These are phyloP conservation scores for Ptycholaimellus sp. DNA, from an alignment of 2,888 invertebrate species.

Conservation along the genomic window DNA sequence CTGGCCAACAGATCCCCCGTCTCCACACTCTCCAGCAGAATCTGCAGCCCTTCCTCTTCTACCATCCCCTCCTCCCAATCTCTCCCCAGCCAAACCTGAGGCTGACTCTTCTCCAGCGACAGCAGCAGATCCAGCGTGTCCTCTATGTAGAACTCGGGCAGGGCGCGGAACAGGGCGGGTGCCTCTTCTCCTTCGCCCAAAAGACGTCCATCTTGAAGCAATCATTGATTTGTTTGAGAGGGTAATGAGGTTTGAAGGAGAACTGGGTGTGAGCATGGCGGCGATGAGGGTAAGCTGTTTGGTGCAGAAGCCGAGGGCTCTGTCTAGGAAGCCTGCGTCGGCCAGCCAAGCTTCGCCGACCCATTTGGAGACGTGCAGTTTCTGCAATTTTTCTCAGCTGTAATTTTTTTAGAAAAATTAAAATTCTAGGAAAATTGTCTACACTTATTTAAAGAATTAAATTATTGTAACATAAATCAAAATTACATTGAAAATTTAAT, in stretches of 20 bases:
- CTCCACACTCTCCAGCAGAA: conserved; percentile 29
- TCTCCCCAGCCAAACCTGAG: background rate
- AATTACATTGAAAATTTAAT: too few relatives aligned
- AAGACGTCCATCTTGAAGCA: conserved; percentile 5
- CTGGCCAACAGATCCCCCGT: conserved; percentile 62
- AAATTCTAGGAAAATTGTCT: too few relatives aligned
- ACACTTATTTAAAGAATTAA: too few relatives aligned
- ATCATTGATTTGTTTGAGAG: background rate
- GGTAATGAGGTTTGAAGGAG: conserved; percentile 10
- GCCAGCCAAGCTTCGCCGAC: conserved; percentile 67
- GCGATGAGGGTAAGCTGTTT: conserved; percentile 53
- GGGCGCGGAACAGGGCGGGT: conserved; percentile 53
- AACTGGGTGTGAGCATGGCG: conserved; percentile 26
- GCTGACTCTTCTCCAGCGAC: conserved; percentile 49
- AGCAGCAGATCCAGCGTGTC: conserved; percentile 85
- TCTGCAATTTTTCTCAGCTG: too few relatives aligned
- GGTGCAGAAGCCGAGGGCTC: conserved; percentile 62
- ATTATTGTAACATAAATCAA: too few relatives aligned
- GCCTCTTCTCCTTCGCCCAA: conserved; percentile 31
- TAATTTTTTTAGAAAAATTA: too few relatives aligned
- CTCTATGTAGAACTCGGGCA: conserved; percentile 88
- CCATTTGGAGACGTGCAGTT: too few relatives aligned
- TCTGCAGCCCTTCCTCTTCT: background rate
- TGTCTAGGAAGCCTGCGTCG: conserved; percentile 54
- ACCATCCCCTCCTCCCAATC: background rate